A percentile compares a stretch with the other conserved stretches of the same genome.
Conservation (phyloP, 2,888 invertebrate genomes). For the Phaedon cochleariae region DNA sequence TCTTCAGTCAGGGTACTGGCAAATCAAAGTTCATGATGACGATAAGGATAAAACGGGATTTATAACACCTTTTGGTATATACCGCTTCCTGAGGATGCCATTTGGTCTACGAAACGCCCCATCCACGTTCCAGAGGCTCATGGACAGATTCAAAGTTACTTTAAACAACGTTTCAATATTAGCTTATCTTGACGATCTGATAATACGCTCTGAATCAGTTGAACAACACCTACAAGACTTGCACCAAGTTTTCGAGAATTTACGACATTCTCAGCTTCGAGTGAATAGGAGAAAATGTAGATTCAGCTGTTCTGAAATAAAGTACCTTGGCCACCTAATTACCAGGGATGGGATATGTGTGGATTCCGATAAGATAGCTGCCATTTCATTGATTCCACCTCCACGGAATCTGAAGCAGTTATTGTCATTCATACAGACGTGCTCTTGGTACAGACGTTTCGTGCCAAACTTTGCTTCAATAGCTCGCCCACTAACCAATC, state of each 20-base stretch:
- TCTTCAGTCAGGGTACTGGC: slow-evolving; percentile 56
- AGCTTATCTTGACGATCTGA: slow-evolving; percentile 29
- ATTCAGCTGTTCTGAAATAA: neutral
- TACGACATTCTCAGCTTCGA: neutral
- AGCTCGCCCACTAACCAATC: slow-evolving; percentile 30
- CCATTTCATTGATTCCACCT: slow-evolving; percentile 22
- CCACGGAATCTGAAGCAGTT: slow-evolving; percentile 35
- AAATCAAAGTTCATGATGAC: slow-evolving; percentile 50
- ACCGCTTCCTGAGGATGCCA: slow-evolving; percentile 26
- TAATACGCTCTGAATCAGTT: slow-evolving; percentile 16
- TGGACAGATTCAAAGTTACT: slow-evolving; percentile 27
- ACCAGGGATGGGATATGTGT: slow-evolving; percentile 30
- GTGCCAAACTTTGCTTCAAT: slow-evolving; percentile 32
- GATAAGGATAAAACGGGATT: slow-evolving; percentile 32
- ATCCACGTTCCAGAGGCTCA: slow-evolving; percentile 29
- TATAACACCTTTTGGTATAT: slow-evolving; percentile 35
- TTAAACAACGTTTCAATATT: slow-evolving; percentile 11
- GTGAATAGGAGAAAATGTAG: slow-evolving; percentile 1
- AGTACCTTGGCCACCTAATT: slow-evolving; percentile 23
- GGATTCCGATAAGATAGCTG: slow-evolving; percentile 30
- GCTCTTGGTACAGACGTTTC: slow-evolving; percentile 38
- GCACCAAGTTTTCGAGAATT: neutral
- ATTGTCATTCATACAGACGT: slow-evolving; percentile 34
- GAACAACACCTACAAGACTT: neutral
- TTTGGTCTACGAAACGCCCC: slow-evolving; percentile 31